Evolutionary conservation across 2,888 invertebrate species (phyloP).

Genomic region (Tridacna crocea): DNA sequence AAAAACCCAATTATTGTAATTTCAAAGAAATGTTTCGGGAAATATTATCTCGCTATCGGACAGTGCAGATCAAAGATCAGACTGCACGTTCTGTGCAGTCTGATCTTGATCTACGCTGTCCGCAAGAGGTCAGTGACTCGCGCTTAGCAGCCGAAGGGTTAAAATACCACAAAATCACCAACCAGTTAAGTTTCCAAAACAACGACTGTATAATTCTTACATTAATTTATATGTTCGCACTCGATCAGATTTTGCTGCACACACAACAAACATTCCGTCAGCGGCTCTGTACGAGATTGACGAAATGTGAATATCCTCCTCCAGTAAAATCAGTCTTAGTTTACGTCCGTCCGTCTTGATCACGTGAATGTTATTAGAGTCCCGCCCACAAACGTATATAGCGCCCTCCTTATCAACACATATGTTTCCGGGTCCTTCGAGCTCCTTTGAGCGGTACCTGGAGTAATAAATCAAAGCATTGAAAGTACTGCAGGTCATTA

Average conservation of each 20-base stretch:
- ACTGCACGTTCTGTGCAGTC: too few species aligned
- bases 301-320: constrained; percentile 23
- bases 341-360: constrained; percentile 50
- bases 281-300: constrained; percentile 39
- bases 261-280: constrained; percentile 45
- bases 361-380: constrained; percentile 50
- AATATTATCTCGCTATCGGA: too few species aligned
- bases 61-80: too few species aligned
- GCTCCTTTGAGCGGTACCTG: constrained; percentile 41
- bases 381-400: constrained; percentile 50
- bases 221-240: constrained; percentile 18
- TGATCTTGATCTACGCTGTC: too few species aligned
- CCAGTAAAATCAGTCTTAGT: constrained; percentile 31
- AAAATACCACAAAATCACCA: too few species aligned
- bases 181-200: too few species aligned
- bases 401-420: constrained; percentile 50
- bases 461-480: background rate
- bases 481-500: too few species aligned
- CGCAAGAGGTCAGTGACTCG: too few species aligned
- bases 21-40: too few species aligned
- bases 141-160: too few species aligned
- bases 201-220: background rate
- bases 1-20: too few species aligned
- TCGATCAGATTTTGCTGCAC: constrained; percentile 22
- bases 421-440: constrained; percentile 47